phyloP scores from a whole-genome alignment of 2,888 invertebrate genomes.

The Rhaphigaster nebulosa region DNA sequence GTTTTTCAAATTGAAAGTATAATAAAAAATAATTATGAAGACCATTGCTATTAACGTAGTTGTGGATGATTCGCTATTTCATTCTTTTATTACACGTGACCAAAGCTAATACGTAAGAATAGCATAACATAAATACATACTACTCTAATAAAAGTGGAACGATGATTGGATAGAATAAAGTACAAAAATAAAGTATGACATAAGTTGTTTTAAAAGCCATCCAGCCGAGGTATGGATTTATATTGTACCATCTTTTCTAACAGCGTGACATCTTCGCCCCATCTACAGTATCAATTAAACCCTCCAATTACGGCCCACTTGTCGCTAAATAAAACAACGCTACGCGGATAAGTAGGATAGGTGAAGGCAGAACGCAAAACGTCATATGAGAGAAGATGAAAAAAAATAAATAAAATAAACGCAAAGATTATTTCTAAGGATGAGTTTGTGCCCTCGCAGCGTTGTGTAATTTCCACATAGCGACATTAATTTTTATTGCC shows the following conservation, averaged over 20 bases:
- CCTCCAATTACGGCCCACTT: background rate
- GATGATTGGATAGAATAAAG: background rate
- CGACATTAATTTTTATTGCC: background rate
- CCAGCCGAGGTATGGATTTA: background rate
- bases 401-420: background rate
- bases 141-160: background rate
- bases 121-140: background rate
- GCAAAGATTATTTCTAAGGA: background rate
- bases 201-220: background rate
- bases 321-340: background rate
- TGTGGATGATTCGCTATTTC: background rate
- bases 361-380: background rate
- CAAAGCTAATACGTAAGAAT: background rate
- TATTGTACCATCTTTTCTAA: background rate
- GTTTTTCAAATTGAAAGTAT: too few species aligned
- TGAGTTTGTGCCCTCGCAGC: background rate
- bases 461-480: background rate
- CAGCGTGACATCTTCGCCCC: background rate
- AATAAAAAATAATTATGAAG: too few species aligned
- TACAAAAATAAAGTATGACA: background rate
- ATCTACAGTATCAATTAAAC: background rate
- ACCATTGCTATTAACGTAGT: too few species aligned
- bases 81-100: conserved; percentile 14
- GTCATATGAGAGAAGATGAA: background rate
- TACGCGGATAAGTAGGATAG: background rate